phyloP scores from a whole-genome alignment of 35 echinoderm and acorn worm genomes.

The Patiria miniata region DNA sequence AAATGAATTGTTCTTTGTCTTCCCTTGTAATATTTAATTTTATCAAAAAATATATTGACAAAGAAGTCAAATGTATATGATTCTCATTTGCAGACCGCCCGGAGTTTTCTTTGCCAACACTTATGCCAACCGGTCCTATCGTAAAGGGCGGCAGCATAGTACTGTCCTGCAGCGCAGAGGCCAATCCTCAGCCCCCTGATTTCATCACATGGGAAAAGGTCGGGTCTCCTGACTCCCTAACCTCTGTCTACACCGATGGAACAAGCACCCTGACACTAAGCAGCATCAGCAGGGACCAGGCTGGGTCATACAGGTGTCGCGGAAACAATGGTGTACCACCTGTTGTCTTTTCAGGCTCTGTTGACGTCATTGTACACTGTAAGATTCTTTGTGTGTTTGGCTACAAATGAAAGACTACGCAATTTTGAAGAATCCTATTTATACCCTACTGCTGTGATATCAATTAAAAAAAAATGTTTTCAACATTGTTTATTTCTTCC shows the following conservation, averaged over 20 bases:
- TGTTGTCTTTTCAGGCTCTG: background rate
- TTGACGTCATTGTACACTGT: background rate
- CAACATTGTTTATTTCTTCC: too few relatives aligned
- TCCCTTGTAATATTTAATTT: too few relatives aligned
- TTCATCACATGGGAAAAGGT: constrained; percentile 7
- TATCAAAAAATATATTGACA: too few relatives aligned
- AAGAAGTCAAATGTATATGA: background rate
- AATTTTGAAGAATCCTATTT: too few relatives aligned
- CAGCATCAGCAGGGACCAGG: background rate
- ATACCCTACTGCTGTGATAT: too few relatives aligned
- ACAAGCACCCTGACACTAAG: background rate
- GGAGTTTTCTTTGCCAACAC: background rate
- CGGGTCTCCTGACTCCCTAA: background rate
- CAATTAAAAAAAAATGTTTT: too few relatives aligned
- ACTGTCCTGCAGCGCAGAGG: background rate
- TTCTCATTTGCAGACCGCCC: background rate
- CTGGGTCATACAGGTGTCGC: background rate
- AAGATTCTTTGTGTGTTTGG: background rate
- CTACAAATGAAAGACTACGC: too few relatives aligned
- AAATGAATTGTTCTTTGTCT: too few relatives aligned
- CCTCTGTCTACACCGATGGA: background rate
- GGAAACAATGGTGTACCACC: background rate
- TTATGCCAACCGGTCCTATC: background rate
- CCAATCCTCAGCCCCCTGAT: background rate
- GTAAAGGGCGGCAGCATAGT: background rate